A percentile compares a stretch with the other conserved stretches of the same genome.
phyloP scores from a whole-genome alignment of 2,888 invertebrate species.

The Phortica okadai region DNA sequence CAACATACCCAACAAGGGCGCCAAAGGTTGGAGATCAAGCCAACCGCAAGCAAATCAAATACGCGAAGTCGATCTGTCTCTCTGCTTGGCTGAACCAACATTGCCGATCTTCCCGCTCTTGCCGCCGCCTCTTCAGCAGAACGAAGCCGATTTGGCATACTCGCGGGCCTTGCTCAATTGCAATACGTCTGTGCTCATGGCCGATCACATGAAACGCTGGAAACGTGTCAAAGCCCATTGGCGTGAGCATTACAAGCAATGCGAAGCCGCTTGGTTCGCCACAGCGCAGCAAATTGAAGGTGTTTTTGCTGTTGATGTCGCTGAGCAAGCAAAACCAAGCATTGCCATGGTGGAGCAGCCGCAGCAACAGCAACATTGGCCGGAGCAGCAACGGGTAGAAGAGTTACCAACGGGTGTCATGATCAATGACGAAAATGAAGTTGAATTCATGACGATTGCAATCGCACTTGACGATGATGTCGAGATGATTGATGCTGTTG shows the following conservation, averaged over 20 bases:
- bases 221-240: background rate
- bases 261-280: background rate
- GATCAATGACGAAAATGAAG: background rate
- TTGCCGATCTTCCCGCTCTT: background rate
- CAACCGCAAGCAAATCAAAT: background rate
- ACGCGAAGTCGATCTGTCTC: background rate
- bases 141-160: background rate
- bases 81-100: background rate
- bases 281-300: background rate
- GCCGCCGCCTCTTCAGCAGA: background rate
- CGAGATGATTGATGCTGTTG: no score
- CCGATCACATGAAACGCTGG: constrained; percentile 3
- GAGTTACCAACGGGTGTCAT: background rate
- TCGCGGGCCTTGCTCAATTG: background rate
- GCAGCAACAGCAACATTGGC: background rate
- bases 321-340: background rate
- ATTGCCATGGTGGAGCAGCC: background rate
- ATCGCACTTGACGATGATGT: no score
- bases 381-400: background rate
- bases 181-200: background rate
- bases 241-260: background rate
- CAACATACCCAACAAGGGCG: background rate
- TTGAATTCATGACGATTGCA: no score
- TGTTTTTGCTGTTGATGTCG: background rate
- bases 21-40: background rate